Conservation (phyloP, 2,888 invertebrate species). For the Phragmatobia fuliginosa region DNA sequence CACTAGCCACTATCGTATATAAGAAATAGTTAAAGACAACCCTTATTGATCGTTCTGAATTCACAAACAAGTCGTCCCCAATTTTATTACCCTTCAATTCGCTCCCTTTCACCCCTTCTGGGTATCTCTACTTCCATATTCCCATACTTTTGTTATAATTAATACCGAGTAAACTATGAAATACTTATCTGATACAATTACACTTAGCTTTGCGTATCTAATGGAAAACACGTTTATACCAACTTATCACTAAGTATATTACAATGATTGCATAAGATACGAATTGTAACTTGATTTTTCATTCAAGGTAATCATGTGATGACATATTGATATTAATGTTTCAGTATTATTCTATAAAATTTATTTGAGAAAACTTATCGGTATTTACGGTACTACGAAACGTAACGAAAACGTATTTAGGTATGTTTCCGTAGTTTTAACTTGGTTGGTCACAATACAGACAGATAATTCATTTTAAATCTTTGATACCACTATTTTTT, state of each 20-base stretch:
- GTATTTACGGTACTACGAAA: too few relatives aligned
- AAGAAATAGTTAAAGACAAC: background rate
- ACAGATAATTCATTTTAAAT: background rate
- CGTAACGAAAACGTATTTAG: too few relatives aligned
- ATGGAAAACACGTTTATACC: slow-evolving; percentile 42
- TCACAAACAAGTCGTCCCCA: background rate
- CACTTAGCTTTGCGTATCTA: slow-evolving; percentile 33
- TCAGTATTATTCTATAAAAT: background rate
- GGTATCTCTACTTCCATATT: slow-evolving; percentile 28
- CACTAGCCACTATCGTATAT: background rate
- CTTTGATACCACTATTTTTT: background rate
- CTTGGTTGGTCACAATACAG: background rate
- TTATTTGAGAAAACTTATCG: slow-evolving; percentile 4
- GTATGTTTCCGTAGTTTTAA: background rate
- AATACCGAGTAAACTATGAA: slow-evolving; percentile 29
- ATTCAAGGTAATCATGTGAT: background rate
- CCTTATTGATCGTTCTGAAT: background rate
- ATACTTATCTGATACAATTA: slow-evolving; percentile 36
- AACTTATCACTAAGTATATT: slow-evolving; percentile 32
- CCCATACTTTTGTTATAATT: slow-evolving; percentile 27
- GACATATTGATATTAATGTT: too few relatives aligned
- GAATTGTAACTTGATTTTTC: slow-evolving; percentile 6
- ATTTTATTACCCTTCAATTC: background rate
- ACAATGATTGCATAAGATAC: slow-evolving; percentile 17
- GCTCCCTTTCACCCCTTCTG: slow-evolving; percentile 21